A percentile compares a stretch with the other conserved stretches of the same genome.
phyloP scores from a whole-genome alignment of 2,888 invertebrate species.

The Auanema sp. region DNA sequence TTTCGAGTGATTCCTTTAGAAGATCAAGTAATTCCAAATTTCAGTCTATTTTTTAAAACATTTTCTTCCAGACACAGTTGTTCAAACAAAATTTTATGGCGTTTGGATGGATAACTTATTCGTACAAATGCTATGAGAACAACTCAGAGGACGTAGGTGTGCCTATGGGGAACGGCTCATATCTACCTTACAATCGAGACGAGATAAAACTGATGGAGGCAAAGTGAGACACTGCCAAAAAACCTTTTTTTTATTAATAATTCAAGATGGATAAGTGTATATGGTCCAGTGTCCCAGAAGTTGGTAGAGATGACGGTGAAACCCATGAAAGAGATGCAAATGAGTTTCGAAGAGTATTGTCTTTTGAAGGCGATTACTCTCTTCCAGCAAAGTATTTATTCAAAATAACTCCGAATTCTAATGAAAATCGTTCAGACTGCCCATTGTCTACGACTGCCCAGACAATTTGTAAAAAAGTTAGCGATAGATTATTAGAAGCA shows the following conservation, averaged over 20 bases:
- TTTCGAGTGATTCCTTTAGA: slow-evolving; percentile 39
- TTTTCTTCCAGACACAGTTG: slow-evolving; percentile 37
- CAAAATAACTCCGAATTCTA: too few species aligned
- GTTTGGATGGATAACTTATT: slow-evolving; percentile 52
- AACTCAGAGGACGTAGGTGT: slow-evolving; percentile 33
- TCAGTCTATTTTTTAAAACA: not conserved
- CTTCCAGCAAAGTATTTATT: slow-evolving; percentile 41
- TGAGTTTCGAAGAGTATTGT: slow-evolving; percentile 47
- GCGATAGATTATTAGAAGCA: slow-evolving; percentile 40
- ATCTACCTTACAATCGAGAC: slow-evolving; percentile 45
- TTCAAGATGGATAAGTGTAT: slow-evolving; percentile 44
- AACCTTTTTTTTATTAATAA: not conserved
- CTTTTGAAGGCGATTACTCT: slow-evolving; percentile 49
- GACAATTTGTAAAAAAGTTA: slow-evolving; percentile 21
- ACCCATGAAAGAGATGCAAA: slow-evolving; percentile 45
- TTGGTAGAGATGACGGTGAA: slow-evolving; percentile 46
- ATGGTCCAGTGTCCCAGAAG: slow-evolving; percentile 46
- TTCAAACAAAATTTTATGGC: slow-evolving; percentile 56
- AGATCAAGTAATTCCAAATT: slow-evolving; percentile 33
- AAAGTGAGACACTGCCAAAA: slow-evolving; percentile 17
- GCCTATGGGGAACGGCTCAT: slow-evolving; percentile 48
- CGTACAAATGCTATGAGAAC: slow-evolving; percentile 38
- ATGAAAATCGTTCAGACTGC: slow-evolving; percentile 34
- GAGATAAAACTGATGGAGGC: slow-evolving; percentile 34
- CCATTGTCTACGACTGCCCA: slow-evolving; percentile 35